phyloP scores from a whole-genome alignment of 2,888 invertebrate genomes.

The Belgica antarctica region DNA sequence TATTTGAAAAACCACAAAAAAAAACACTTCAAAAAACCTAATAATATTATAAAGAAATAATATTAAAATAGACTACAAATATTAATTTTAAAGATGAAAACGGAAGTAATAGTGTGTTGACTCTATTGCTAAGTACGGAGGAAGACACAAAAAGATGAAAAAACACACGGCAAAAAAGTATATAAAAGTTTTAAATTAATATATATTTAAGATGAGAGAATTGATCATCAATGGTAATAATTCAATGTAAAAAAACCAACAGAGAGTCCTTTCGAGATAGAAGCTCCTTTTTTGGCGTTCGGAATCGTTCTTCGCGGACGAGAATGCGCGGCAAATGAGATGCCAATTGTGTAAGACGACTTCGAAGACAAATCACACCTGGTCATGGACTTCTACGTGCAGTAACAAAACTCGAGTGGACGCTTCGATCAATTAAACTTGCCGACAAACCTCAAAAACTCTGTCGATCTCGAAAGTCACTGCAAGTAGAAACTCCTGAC shows the following conservation, averaged over 20 bases:
- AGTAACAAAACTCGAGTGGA: no score
- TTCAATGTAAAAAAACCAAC: conserved; percentile 36
- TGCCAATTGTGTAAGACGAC: no score
- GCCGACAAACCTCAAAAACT: no score
- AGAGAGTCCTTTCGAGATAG: no score
- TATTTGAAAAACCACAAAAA: conserved; percentile 31
- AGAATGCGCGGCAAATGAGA: no score
- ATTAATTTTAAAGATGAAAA: conserved; percentile 43
- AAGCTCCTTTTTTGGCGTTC: conserved; percentile 15
- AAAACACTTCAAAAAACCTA: conserved; percentile 41
- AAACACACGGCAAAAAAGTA: conserved; percentile 35
- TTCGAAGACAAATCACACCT: no score
- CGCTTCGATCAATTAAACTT: no score
- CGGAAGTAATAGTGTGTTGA: conserved; percentile 41
- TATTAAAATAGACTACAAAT: conserved; percentile 43
- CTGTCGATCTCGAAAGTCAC: no score
- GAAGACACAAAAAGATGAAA: conserved; percentile 7
- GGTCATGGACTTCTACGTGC: no score
- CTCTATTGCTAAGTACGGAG: conserved; percentile 38
- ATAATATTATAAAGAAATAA: conserved; percentile 38
- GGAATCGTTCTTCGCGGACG: no score
- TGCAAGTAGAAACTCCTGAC: no score
- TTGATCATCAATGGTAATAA: conserved; percentile 40
- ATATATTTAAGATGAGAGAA: conserved; percentile 41
- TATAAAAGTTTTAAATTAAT: conserved; percentile 44